These are phyloP conservation scores for Epinephelus lanceolatus DNA, from an alignment of 2,113 vertebrate species.

Conservation along the genomic window DNA sequence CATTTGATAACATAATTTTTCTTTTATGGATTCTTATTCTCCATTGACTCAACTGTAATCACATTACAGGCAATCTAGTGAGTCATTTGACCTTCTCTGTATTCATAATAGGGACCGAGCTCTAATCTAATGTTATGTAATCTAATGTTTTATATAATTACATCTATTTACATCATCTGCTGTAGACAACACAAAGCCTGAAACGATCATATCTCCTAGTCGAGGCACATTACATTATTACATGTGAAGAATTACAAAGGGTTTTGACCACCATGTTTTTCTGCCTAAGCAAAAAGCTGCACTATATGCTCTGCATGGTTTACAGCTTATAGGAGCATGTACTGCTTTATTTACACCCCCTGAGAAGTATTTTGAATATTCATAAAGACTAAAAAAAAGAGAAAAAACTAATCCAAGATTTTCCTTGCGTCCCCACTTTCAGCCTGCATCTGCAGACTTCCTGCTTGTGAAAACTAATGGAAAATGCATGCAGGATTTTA, in stretches of 20 bases:
- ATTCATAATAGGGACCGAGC: constrained; percentile 66
- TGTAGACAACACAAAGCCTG: constrained; percentile 51
- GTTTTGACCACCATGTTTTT: constrained; percentile 4
- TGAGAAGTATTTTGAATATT: constrained; percentile 62
- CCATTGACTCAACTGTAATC: constrained; percentile 78
- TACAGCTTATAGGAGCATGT: constrained; percentile 22
- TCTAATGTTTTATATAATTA: constrained; percentile 78
- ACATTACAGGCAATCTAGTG: constrained; percentile 71
- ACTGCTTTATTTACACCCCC: constrained; percentile 40
- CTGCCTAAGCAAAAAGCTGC: neutral
- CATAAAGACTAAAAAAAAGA: constrained; percentile 42
- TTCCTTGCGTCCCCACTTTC: constrained; percentile 54
- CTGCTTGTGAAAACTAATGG: constrained; percentile 75
- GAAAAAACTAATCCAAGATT: constrained; percentile 52
- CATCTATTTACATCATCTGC: constrained; percentile 51
- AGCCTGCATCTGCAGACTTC: constrained; percentile 68
- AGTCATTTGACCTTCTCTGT: constrained; percentile 81
- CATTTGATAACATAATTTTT: constrained; percentile 69
- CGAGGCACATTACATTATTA: constrained; percentile 27
- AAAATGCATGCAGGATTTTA: constrained; percentile 79
- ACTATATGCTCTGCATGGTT: neutral
- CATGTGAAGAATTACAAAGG: constrained; percentile 5
- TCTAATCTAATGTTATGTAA: constrained; percentile 76
- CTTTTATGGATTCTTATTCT: constrained; percentile 71
- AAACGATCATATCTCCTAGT: constrained; percentile 59